Percentiles rank a stretch among this genome's conserved stretches.
Evolutionary conservation across 2,113 vertebrate genomes (phyloP).

Genomic region (Bubo scandiacus): DNA sequence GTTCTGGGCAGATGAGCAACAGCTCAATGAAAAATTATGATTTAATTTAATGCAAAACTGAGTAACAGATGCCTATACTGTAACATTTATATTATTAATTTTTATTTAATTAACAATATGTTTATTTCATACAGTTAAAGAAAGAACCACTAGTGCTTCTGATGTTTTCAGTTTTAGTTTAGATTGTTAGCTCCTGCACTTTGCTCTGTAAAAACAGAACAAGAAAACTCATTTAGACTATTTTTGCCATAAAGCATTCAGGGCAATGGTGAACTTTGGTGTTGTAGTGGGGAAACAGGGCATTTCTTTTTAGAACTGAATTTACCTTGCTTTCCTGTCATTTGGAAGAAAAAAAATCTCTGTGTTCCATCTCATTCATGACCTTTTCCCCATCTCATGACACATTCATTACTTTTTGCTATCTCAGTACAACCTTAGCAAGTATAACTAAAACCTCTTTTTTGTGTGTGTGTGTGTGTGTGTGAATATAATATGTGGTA

Average conservation of each 20-base stretch:
- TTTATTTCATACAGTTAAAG: not conserved
- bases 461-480: not conserved
- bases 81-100: not conserved
- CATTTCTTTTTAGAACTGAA: not conserved
- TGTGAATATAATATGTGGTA: not conserved
- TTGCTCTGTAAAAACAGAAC: not conserved
- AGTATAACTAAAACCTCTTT: not conserved
- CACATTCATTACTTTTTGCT: not conserved
- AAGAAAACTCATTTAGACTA: not conserved
- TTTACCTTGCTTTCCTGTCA: not conserved
- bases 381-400: not conserved
- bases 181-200: not conserved
- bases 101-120: not conserved
- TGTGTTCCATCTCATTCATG: not conserved
- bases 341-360: not conserved
- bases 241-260: not conserved
- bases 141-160: not conserved
- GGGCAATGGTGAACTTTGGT: not conserved
- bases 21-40: not conserved
- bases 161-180: not conserved
- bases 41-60: not conserved
- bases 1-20: not conserved
- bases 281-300: not conserved
- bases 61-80: not conserved
- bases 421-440: not conserved